Conservation (phyloP, 2,888 invertebrate species). For the Drymonia ruficornis region DNA sequence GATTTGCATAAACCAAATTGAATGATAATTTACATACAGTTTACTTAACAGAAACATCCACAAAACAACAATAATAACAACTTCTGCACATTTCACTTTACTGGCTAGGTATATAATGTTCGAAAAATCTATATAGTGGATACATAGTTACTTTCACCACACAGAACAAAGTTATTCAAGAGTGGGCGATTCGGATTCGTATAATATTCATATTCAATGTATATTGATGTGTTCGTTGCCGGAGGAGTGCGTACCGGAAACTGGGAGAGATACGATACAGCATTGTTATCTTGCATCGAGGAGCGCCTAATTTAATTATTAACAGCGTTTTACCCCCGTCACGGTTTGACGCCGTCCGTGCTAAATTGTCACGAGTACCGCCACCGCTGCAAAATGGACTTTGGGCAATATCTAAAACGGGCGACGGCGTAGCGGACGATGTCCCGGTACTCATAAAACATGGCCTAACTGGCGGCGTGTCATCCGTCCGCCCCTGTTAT, state of each 20-base stretch:
- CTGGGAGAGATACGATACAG: conserved; percentile 37
- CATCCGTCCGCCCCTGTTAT: conserved; percentile 58
- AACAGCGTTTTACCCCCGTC: conserved; percentile 54
- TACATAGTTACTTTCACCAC: conserved; percentile 7
- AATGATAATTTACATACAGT: not conserved
- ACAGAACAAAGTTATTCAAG: conserved; percentile 20
- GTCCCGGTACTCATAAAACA: conserved; percentile 57
- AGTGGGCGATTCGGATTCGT: conserved; percentile 16
- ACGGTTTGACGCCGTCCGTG: conserved; percentile 40
- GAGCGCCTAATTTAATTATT: conserved; percentile 61
- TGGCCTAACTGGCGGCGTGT: conserved; percentile 55
- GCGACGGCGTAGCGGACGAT: conserved; percentile 28
- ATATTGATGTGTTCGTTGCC: conserved; percentile 26
- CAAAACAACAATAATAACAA: too few species aligned
- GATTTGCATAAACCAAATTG: not conserved
- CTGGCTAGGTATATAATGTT: too few species aligned
- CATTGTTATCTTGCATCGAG: conserved; percentile 46
- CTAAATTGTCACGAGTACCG: conserved; percentile 47
- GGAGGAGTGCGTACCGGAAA: conserved; percentile 22
- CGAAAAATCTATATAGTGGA: not conserved
- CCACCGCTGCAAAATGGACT: conserved; percentile 51
- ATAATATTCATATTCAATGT: conserved; percentile 34
- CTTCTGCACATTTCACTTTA: too few species aligned
- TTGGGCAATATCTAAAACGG: conserved; percentile 46
- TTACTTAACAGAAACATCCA: too few species aligned